Conservation (phyloP, 2,797 vertebrate genomes). For the Phyllotis vaccarum region DNA sequence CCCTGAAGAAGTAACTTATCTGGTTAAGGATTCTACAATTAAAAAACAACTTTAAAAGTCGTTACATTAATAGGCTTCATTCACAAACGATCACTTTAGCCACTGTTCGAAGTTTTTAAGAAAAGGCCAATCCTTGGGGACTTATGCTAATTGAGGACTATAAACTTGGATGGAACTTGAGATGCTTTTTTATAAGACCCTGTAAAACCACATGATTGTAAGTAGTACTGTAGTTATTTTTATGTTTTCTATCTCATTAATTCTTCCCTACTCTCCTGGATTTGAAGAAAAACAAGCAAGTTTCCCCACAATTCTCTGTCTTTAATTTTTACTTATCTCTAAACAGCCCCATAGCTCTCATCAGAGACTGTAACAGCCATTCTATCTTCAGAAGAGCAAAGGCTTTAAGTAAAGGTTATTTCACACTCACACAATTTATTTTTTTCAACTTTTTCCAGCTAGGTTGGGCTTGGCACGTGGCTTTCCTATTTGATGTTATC, state of each 20-base stretch:
- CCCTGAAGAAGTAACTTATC: conserved; percentile 57
- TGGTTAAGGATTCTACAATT: conserved; percentile 70
- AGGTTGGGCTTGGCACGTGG: not conserved
- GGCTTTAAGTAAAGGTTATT: conserved; percentile 24
- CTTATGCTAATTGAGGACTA: not conserved
- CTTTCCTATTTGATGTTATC: conserved; percentile 23
- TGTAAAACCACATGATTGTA: conserved; percentile 52
- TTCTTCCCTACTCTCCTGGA: conserved; percentile 12
- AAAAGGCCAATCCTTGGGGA: conserved; percentile 10
- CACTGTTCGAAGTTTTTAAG: conserved; percentile 29
- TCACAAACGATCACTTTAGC: conserved; percentile 56
- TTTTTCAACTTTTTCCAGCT: not conserved
- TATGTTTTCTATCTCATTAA: conserved; percentile 39
- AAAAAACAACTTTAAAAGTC: conserved; percentile 74
- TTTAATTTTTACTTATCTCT: conserved; percentile 34
- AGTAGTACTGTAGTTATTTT: conserved; percentile 15
- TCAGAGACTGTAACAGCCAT: not conserved
- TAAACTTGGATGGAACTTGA: not conserved
- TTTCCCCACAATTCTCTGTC: not conserved
- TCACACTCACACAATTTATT: not conserved
- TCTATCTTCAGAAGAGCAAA: conserved; percentile 16
- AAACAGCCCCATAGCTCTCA: not conserved
- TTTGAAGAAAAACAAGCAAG: conserved; percentile 47
- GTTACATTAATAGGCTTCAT: conserved; percentile 63
- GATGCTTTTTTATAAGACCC: conserved; percentile 6